phyloP scores from a whole-genome alignment of 1,140 invertebrate species.

The Listronotus bonariensis region DNA sequence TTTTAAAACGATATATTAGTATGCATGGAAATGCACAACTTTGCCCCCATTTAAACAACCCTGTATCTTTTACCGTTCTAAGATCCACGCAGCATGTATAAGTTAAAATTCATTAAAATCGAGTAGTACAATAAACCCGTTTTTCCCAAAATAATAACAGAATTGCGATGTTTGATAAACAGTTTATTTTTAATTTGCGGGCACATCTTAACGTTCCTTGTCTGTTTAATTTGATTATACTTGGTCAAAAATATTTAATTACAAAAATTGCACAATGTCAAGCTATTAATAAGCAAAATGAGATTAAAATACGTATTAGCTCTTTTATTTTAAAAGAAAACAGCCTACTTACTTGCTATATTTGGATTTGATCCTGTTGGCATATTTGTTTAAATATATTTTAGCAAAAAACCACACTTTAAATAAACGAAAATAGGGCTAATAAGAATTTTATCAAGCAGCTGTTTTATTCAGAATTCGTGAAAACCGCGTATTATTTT shows the following conservation, averaged over 20 bases:
- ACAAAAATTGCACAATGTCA: conserved; percentile 17
- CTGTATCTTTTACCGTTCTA: too few relatives aligned
- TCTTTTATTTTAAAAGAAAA: too few relatives aligned
- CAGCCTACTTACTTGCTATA: conserved; percentile 20
- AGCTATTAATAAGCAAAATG: conserved; percentile 1
- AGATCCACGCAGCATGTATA: too few relatives aligned
- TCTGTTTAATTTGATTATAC: not conserved
- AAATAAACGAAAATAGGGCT: not conserved
- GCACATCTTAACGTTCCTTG: too few relatives aligned
- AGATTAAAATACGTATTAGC: too few relatives aligned
- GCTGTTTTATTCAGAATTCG: conserved; percentile 21
- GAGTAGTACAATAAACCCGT: too few relatives aligned
- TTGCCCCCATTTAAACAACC: too few relatives aligned
- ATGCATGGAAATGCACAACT: too few relatives aligned
- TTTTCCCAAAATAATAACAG: too few relatives aligned
- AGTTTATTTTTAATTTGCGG: conserved; percentile 14
- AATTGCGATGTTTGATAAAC: not conserved
- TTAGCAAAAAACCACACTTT: not conserved
- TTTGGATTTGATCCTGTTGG: conserved; percentile 24
- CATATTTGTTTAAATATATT: conserved; percentile 11
- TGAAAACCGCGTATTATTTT: conserved; percentile 27
- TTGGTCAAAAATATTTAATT: not conserved
- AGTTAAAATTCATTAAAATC: too few relatives aligned
- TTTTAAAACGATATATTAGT: too few relatives aligned
- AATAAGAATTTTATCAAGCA: conserved; percentile 10